Evolutionary conservation across 2,888 invertebrate species (phyloP), one percentile per base, ranked within the genome.

Genomic region (Myathropa florea): DNA sequence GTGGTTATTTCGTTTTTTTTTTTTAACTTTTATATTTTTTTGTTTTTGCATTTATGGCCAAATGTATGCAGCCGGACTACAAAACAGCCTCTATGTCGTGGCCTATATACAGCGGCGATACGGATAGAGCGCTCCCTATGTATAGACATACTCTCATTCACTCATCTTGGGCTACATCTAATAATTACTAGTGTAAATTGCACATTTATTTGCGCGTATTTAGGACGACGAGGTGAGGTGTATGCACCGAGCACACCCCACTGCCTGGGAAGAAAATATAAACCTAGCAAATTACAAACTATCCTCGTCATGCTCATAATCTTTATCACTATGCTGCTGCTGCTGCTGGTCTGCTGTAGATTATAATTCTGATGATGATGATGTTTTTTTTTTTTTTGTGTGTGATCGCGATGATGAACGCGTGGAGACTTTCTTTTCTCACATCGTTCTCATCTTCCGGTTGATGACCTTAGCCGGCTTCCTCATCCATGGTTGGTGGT

Each of bases 391-490:
- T 30, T 30, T 9, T 23, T 57, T 55, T 55, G 18, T 70, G 59
- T 71, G 46, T 39, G 75, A 73, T 73, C 67, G 68, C 55, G 53
- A 53, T 53, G 30, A 30, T 46, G 30, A 73, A 46, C 68, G 63
- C 30, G 64, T 64, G 33, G 65, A 73, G 68, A 83, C 88, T 88
- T 88, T 87, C 88, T 88, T 88, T 88, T 81, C 76, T 72, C 71
- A 65, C 79, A 64, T 65, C 57, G 64, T 73, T 53, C 61, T 73
- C 86, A 88, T 91, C 90, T 91, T 91, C 90, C 91, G 91, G 91
- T 91, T 91, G 91, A 91, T 91, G 91, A 91, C 91, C 91, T 91
- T 90, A 91, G 90, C 91, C 90, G 91, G 90, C 90, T 81, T 89
- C 78, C 83, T 80, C 78, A 71, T 78, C 46, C 55, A 72, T 68